Evolutionary conservation across 2,113 vertebrate genomes (phyloP).

Genomic region (Jacana jacana): DNA sequence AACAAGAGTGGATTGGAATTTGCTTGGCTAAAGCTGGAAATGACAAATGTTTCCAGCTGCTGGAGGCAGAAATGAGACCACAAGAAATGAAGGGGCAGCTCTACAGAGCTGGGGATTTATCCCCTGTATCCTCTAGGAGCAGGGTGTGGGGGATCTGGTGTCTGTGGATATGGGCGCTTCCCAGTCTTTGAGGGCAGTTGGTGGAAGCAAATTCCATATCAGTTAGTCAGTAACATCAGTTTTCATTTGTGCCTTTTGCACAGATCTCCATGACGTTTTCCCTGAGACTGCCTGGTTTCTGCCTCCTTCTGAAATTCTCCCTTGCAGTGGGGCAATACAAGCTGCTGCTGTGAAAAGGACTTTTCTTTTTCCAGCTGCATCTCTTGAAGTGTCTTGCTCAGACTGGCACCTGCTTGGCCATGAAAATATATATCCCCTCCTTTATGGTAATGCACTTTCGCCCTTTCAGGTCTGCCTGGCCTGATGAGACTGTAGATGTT

Average conservation of each 20-base stretch:
- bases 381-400: not conserved
- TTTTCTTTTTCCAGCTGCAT: not conserved
- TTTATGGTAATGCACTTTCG: not conserved
- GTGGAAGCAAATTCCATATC: not conserved
- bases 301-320: not conserved
- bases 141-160: not conserved
- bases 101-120: not conserved
- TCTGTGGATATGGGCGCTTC: not conserved
- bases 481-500: not conserved
- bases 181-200: not conserved
- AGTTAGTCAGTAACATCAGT: not conserved
- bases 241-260: not conserved
- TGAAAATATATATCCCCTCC: not conserved
- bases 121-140: not conserved
- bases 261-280: not conserved
- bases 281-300: not conserved
- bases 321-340: not conserved
- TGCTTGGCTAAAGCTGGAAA: constrained; percentile 40
- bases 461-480: not conserved
- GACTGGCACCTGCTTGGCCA: not conserved
- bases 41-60: constrained; percentile 21
- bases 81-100: not conserved
- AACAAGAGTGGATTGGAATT: constrained; percentile 64
- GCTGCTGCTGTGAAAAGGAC: not conserved
- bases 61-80: not conserved